Evolutionary conservation across 2,888 invertebrate species (phyloP), one percentile per base, ranked within the genome.

Genomic region (Chouioia cunea): DNA sequence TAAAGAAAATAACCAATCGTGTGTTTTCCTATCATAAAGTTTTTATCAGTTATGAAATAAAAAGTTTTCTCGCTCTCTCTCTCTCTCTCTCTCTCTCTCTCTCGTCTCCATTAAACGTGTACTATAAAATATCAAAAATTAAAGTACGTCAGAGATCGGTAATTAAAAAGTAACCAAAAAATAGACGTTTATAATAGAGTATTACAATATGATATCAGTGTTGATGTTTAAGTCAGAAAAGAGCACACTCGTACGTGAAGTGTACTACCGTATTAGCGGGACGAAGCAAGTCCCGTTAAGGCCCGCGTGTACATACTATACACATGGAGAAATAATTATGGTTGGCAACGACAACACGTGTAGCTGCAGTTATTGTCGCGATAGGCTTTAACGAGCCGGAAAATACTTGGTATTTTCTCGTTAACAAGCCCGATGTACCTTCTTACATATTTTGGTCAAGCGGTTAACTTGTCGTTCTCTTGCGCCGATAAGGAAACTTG

Each of bases 371-470:
- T 43, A 18, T 16, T 4, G 56, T n/a, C 23, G 16, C 15, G 48
- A 47, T 2, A 14, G 8, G 10, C 47, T 48, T 65, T 57, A 66
- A 66, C 65, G 65, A 66, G 58, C 65, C 58, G 65, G 58, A 66
- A 66, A 66, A 66, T 66, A 44, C 20, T 44, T 20, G 60, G 44
- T 47, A 54, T 54, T 60, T 67, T 4, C 59, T 23, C 15, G 27
- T 27, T 67, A 67, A 60, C 60, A 36, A 67, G 60, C 20, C 36
- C 66, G 60, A 67, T 54, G 27, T 59, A 53, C 53, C 59, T 36
- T n/a, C 47, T 43, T 59, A 27, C 59, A 46, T 60, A 59, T 67
- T 67, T 67, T 60, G 59, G 60, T 59, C 66, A 18, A 22, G 2
- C n/a, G 20, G 20, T 22, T 14, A 18, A 12, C 16, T 43, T 0